A percentile compares a stretch with the other conserved stretches of the same genome.
Evolutionary conservation across 2,888 invertebrate genomes (phyloP).

Genomic region (Eupithecia centaureata): DNA sequence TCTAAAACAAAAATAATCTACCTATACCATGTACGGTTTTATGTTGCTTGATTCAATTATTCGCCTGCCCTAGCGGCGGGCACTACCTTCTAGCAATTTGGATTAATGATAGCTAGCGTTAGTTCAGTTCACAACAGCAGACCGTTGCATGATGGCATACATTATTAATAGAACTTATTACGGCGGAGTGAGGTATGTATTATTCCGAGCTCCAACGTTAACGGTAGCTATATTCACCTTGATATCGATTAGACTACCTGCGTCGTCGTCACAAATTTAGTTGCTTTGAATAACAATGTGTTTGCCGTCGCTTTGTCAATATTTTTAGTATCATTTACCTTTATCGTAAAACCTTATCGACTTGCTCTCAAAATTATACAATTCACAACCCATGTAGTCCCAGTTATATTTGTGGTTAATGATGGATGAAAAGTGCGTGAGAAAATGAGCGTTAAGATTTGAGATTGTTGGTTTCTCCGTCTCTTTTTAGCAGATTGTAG

Average conservation of each 20-base stretch:
- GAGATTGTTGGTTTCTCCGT: constrained; percentile 34
- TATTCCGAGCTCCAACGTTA: constrained; percentile 53
- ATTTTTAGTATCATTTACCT: background rate
- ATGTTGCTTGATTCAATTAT: constrained; percentile 31
- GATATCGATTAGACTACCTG: constrained; percentile 64
- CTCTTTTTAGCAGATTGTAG: constrained; percentile 51
- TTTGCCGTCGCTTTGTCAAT: background rate
- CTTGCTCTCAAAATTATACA: background rate
- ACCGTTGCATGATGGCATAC: constrained; percentile 69
- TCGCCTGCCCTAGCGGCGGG: constrained; percentile 34
- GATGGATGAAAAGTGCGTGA: background rate
- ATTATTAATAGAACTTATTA: constrained; percentile 68
- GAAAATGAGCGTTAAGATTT: constrained; percentile 43
- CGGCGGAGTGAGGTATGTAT: constrained; percentile 51
- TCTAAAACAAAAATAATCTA: background rate
- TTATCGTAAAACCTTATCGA: background rate
- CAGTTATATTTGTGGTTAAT: background rate
- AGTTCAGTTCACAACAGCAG: constrained; percentile 59
- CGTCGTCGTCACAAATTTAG: constrained; percentile 31
- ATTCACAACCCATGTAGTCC: background rate
- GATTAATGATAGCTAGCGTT: constrained; percentile 46
- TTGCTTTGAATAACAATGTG: constrained; percentile 10
- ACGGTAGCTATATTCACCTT: constrained; percentile 65
- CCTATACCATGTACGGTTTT: background rate
- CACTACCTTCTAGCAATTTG: constrained; percentile 33